phyloP scores from a whole-genome alignment of 2,113 vertebrate species.

The Sciurus niger region DNA sequence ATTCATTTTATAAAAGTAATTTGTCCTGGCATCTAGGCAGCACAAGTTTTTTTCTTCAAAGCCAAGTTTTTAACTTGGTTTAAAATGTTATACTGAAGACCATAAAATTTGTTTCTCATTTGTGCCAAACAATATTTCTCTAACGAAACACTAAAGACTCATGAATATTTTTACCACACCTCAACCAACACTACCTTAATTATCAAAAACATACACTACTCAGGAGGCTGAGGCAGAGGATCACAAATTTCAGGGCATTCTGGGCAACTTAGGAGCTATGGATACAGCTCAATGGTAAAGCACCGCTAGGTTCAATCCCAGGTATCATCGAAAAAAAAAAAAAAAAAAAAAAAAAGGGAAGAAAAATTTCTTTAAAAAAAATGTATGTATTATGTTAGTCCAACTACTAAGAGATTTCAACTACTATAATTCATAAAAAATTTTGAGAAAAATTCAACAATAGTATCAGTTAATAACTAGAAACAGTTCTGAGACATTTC shows the following conservation, averaged over 20 bases:
- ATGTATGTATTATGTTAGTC: neutral
- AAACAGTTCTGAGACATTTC: constrained; percentile 14
- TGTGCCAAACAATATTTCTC: constrained; percentile 58
- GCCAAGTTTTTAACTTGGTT: constrained; percentile 44
- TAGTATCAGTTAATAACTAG: constrained; percentile 24
- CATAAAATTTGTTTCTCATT: constrained; percentile 66
- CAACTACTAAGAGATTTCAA: constrained; percentile 34
- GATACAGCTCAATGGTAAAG: neutral
- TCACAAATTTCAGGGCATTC: too few species aligned
- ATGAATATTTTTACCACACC: neutral
- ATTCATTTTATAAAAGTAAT: constrained; percentile 76
- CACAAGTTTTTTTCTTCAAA: constrained; percentile 60
- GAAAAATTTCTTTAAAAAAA: neutral
- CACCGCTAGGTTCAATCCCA: neutral
- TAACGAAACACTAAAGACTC: constrained; percentile 64
- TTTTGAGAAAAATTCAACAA: constrained; percentile 28
- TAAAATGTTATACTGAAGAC: constrained; percentile 48
- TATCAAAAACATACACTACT: neutral
- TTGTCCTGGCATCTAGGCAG: constrained; percentile 78
- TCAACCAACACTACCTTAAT: constrained; percentile 23
- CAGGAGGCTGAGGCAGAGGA: too few species aligned
- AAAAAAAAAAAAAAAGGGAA: too few species aligned
- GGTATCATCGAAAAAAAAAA: neutral
- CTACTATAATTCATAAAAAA: constrained; percentile 15
- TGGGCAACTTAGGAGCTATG: too few species aligned